Evolutionary conservation across 2,888 invertebrate genomes (phyloP), one percentile per base, ranked within the genome.

Genomic region (Melanostoma mellinum): DNA sequence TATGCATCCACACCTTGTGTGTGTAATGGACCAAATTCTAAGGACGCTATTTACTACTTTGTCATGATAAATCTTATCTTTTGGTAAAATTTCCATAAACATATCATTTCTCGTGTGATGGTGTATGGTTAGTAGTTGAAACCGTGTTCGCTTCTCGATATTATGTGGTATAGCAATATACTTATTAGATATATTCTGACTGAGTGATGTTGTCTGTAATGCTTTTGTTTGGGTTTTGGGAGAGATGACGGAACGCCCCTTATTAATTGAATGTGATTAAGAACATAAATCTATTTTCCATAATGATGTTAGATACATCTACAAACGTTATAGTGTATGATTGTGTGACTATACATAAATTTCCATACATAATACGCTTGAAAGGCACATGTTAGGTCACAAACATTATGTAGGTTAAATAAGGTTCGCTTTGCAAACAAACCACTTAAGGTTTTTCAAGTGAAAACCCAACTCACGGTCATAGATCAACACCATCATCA

Each of bases 11-110:
- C 68, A 82, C 76, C 78, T 78, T 65, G 53, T 65, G 48, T 69
- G 56, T 73, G 72, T 78, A 75, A 67, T 58, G 69, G 68, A 74
- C 79, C 50, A 55, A 56, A 60, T 69, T 71, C 71, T 75, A 84
- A 84, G 84, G 84, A 84, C 67, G 74, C 74, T 79, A 79, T 84
- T 84, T 78, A 82, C 78, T 74, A 78, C 82, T 82, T 79, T 79
- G 84, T 79, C 84, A 71, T 84, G 84, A 84, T 84, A 84, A 84
- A 84, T 84, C 84, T 84, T 79, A 84, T 84, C 84, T 78, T 79
- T 84, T 79, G 79, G 79, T 38, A 75, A 79, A 79, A 84, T 84
- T 84, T 75, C 84, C 84, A 84, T 84, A 84, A 79, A 79, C 84
- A 79, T 71, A 84, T 56, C 63, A 63, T 69, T 48, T 42, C 40